phyloP scores from a whole-genome alignment of 2,888 invertebrate genomes.

The Camponotus fellah region DNA sequence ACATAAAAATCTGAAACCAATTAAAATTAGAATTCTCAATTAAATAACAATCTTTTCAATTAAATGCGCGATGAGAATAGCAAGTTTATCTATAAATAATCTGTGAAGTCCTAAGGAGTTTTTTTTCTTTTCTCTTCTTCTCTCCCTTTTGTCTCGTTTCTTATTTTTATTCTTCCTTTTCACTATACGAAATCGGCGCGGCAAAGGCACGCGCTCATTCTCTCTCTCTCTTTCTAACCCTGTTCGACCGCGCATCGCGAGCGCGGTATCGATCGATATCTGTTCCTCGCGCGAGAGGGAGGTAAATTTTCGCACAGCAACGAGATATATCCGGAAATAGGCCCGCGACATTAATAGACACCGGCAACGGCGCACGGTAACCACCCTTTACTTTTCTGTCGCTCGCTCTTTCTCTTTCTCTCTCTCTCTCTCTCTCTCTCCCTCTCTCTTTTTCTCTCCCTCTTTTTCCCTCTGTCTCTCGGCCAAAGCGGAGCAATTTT shows the following conservation, averaged over 20 bases:
- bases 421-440: not conserved
- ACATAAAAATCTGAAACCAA: not conserved
- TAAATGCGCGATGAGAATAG: constrained; percentile 14
- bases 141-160: not conserved
- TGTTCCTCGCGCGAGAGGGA: constrained; percentile 57
- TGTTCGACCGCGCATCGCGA: constrained; percentile 58
- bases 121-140: no score
- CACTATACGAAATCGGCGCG: constrained; percentile 9
- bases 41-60: not conserved
- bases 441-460: not conserved
- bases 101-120: not conserved
- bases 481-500: constrained; percentile 50
- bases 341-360: constrained; percentile 78
- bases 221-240: constrained; percentile 22
- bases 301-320: constrained; percentile 80
- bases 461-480: constrained; percentile 11
- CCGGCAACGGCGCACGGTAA: constrained; percentile 64
- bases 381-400: constrained; percentile 57
- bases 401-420: not conserved
- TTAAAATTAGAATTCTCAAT: not conserved
- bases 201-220: not conserved
- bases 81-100: not conserved
- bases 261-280: constrained; percentile 73
- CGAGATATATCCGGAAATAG: constrained; percentile 80
- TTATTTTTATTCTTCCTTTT: not conserved